Evolutionary conservation across 2,797 vertebrate genomes (phyloP), one percentile per base, ranked within the genome.

Genomic region (Fringilla coelebs): DNA sequence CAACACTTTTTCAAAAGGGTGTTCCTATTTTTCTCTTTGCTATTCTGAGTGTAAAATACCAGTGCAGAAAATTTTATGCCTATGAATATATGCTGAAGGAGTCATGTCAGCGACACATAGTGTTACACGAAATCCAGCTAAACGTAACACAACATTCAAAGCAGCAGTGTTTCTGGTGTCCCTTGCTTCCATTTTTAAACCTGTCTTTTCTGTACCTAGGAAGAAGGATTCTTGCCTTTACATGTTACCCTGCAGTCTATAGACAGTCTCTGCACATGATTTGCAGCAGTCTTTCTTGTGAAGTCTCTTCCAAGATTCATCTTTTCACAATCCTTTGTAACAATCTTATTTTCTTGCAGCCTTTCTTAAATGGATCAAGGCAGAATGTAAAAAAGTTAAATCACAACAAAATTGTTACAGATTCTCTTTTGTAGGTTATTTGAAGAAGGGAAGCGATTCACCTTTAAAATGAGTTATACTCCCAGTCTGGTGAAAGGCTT

Each of bases 81-180:
- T 63, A 11, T 73, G 76, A 79, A 67, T 88, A 48, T 86, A 49
- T 66, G 15, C 85, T 78, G 74, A 88, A 88, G 55, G 72, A 95
- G 67, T 74, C 93, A 89, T 17, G 11, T 87, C 90, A 95, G 82
- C 89, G 90, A 82, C 85, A 90, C 58, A 86, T 43, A 60, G 60
- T 61, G 74, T 76, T 86, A 94, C 77, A 74, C 0, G 1, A 92
- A 90, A 93, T 88, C 73, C 74, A 91, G 26, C 57, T 81, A 85
- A 93, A 93, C 26, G 11, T 90, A 96, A 84, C 22, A n/a, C 78
- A 96, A 15, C 67, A 68, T 90, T 93, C 83, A 90, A 82, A 88
- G 77, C 45, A 76, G 85, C 83, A 90, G 55, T 31, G 49, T 58
- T 85, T 67, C 88, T 90, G 57, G 31, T 94, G 77, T 84, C 61